Evolutionary conservation across 2,797 vertebrate species (phyloP), one percentile per base, ranked within the genome.

Genomic region (Cuculus canorus): DNA sequence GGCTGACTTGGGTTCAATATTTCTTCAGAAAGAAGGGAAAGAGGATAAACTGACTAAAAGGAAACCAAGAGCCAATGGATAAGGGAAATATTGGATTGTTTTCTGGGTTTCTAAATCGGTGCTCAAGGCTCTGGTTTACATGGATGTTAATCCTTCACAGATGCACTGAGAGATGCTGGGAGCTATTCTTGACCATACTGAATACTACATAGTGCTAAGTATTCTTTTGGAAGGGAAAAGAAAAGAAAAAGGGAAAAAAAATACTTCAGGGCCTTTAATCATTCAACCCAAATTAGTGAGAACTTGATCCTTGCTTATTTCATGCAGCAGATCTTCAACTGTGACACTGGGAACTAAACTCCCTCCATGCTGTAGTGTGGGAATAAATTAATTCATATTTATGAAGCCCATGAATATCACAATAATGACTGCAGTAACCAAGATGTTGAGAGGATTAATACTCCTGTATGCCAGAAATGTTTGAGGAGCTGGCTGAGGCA

Each of bases 211-310:
- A 56, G 39, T 50, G 13, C 11, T 61, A 73, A 69, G 6, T 23
- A 61, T 16, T 37, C 10, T 32, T 2, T 1, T 18, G 5, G 41
- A 9, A 3, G 13, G 3, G 2, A 3, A 4, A 7, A 30, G 12
- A 25, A 8, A 5, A 8, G 35, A 14, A 9, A 43, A 39, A n/a
- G 17, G 47, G 37, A 14, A 32, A 45, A 14, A 8, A 16, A 5
- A 35, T 0, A 13, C 21, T 7, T 39, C 24, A 39, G 19, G 52
- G 18, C 3, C 7, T 66, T 57, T 61, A 56, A 39, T 53, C 10
- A 41, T 32, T 72, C 18, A 82, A 37, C 3, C 10, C 8, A 56
- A 75, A 53, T 48, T 23, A 52, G 22, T 71, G 39, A 71, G 78
- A 75, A 68, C 12, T 48, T 82, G 10, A 4, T 76, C 3, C 17